Base-by-base conservation (phyloP, 1,140 invertebrate genomes). In the Rhagoletis zephyria region DNA sequence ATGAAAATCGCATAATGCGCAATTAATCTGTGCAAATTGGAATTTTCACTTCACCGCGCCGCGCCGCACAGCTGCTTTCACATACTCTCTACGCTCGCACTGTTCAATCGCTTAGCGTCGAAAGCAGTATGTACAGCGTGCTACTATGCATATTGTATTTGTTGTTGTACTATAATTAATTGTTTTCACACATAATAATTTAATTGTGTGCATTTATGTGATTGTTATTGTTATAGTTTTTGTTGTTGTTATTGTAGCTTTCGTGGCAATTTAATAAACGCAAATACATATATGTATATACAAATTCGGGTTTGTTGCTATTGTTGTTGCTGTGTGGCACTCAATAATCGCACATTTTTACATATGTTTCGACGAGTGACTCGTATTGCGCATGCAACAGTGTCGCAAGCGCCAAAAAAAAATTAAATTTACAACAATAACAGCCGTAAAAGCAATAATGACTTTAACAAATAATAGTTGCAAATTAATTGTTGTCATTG, bases 161-260 rank as follows among this genome's bases (percentile, higher is more conserved):
- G 74, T 81, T 81, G 74, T 81, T 81, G 74, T 81, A 81, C 48
- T 81, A 91, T 91, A 91, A 91, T 91, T 91, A 91, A 91, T 91
- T 91, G 91, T 91, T 91, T 91, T 91, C 91, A 91, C 90, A 91
- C 90, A 91, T 91, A 91, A 91, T 91, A 91, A 91, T 91, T 91
- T 91, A 91, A 91, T 91, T 90, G 45, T 81, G 51, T 56, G 48
- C 74, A 81, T 81, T 19, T 56, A 74, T 74, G 7, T 12, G 7
- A 12, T 6, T 70, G 10, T 48, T 30, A 30, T 30, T 30, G 30
- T 30, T 48, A 77, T 48, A 77, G 45, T 16, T 19, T n/a, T 30
- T 14, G 42, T 56, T 81, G 74, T 81, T 81, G 74, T 42, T 56
- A 30, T 81, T 56, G 48, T 81, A 10, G 74, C 45, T 81, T 81